A percentile compares a stretch with the other conserved stretches of the same genome.
phyloP scores from a whole-genome alignment of 2,888 invertebrate genomes.

The Drosophila meridiana region DNA sequence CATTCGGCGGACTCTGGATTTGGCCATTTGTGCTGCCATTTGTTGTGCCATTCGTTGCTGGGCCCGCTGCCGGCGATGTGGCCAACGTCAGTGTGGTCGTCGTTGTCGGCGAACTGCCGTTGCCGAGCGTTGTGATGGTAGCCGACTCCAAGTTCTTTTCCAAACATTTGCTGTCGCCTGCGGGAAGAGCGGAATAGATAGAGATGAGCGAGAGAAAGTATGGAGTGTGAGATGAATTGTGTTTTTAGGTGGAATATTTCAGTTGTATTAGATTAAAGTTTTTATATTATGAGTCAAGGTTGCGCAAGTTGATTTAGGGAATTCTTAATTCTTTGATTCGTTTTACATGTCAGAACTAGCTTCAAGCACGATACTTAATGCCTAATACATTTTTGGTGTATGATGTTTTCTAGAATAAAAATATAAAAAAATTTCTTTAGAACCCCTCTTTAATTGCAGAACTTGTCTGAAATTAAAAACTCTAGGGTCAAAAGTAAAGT shows the following conservation, averaged over 20 bases:
- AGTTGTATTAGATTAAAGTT: not conserved
- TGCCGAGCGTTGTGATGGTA: conserved; percentile 69
- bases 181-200: conserved; percentile 8
- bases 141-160: conserved; percentile 83
- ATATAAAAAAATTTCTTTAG: no score
- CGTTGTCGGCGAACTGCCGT: conserved; percentile 72
- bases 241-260: no score
- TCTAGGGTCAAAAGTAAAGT: no score
- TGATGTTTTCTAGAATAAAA: no score
- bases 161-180: conserved; percentile 84
- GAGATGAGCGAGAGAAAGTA: conserved; percentile 3
- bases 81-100: conserved; percentile 66
- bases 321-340: no score
- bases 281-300: not conserved
- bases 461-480: no score
- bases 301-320: not conserved
- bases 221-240: not conserved
- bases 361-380: no score
- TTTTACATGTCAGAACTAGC: no score
- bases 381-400: no score
- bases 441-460: no score
- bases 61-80: conserved; percentile 54
- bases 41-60: conserved; percentile 18
- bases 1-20: conserved; percentile 57
- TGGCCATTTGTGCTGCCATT: conserved; percentile 51